These are phyloP conservation scores for Conops quadrifasciatus DNA, from an alignment of 2,888 invertebrate species.

Conservation along the genomic window DNA sequence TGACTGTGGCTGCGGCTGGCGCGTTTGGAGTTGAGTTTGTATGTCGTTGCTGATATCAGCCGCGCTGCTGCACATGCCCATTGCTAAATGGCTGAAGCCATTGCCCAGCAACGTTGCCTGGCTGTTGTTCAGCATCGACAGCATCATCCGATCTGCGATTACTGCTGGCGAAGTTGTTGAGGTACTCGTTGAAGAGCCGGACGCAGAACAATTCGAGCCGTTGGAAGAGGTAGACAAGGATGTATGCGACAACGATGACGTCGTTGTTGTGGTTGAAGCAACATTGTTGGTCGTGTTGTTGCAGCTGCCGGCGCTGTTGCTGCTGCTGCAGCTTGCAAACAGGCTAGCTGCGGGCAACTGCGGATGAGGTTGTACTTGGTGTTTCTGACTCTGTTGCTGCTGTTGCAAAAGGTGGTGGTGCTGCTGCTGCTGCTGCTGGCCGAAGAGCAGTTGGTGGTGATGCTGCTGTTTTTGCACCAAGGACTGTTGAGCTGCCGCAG, in stretches of 20 bases:
- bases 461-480: conserved; percentile 37
- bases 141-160: conserved; percentile 50
- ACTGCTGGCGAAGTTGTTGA: conserved; percentile 54
- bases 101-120: conserved; percentile 56
- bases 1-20: conserved; percentile 30
- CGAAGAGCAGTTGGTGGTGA: conserved; percentile 29
- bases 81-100: conserved; percentile 58
- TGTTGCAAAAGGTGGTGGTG: conserved; percentile 24
- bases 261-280: conserved; percentile 32
- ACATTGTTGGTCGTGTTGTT: conserved; percentile 37
- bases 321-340: conserved; percentile 31
- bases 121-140: conserved; percentile 48
- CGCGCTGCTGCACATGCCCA: conserved; percentile 49
- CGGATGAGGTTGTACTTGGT: conserved; percentile 20
- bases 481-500: conserved; percentile 40
- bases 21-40: conserved; percentile 30
- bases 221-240: conserved; percentile 39
- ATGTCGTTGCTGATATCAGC: too few species aligned
- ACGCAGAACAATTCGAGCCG: conserved; percentile 44
- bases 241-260: conserved; percentile 14
- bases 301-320: too few species aligned
- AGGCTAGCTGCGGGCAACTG: conserved; percentile 11
- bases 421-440: conserved; percentile 28
- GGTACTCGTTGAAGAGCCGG: conserved; percentile 52
- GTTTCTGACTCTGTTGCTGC: conserved; percentile 17